These are phyloP conservation scores for Mobula hypostoma DNA, from an alignment of 2,113 vertebrate species.

Conservation along the genomic window DNA sequence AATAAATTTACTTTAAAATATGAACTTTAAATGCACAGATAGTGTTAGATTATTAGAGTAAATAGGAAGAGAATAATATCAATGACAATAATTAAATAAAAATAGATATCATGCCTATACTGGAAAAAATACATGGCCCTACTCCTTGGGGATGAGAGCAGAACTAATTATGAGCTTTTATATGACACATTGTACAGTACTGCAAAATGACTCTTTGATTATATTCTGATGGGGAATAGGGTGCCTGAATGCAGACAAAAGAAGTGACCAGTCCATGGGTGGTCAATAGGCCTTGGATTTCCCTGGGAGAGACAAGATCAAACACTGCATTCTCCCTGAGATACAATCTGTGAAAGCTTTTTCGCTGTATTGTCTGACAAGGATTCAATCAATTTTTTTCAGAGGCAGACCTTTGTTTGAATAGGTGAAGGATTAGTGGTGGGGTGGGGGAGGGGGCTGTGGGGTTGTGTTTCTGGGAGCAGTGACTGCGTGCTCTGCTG, in stretches of 20 bases:
- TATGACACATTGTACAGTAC: neutral
- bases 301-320: constrained; percentile 33
- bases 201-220: constrained; percentile 1
- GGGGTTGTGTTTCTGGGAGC: neutral
- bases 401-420: neutral
- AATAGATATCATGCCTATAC: neutral
- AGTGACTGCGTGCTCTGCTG: neutral
- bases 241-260: constrained; percentile 14
- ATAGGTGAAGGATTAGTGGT: constrained; percentile 2
- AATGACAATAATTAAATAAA: neutral
- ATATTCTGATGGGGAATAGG: constrained; percentile 24
- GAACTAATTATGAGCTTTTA: neutral
- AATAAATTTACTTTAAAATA: too few species aligned
- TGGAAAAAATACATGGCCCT: neutral
- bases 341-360: constrained; percentile 27
- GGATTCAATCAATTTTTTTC: constrained; percentile 27
- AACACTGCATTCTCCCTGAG: neutral
- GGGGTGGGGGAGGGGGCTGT: neutral
- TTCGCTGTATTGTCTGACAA: constrained; percentile 16
- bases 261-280: constrained; percentile 10
- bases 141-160: neutral
- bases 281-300: constrained; percentile 16
- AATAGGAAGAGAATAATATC: neutral
- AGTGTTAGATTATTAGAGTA: neutral
- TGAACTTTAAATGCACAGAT: neutral